A percentile compares a stretch with the other conserved stretches of the same genome.
phyloP scores from a whole-genome alignment of 2,888 invertebrate genomes.

The Diogma glabrata region DNA sequence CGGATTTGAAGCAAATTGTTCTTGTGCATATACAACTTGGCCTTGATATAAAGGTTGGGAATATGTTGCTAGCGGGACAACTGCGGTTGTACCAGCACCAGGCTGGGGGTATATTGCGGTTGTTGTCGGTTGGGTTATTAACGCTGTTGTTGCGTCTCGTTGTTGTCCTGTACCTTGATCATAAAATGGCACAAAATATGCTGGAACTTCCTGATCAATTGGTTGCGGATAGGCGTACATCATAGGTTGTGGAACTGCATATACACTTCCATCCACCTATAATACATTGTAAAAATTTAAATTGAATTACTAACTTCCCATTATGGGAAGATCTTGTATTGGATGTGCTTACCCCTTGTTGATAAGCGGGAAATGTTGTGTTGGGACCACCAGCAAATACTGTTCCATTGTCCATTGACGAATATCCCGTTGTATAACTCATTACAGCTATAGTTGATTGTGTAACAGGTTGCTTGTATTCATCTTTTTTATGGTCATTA shows the following conservation, averaged over 20 bases:
- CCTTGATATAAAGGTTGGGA: conserved; percentile 33
- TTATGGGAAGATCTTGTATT: no score
- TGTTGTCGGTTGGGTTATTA: conserved; percentile 26
- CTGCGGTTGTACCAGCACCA: conserved; percentile 26
- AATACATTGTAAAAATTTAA: no score
- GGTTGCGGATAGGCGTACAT: conserved; percentile 34
- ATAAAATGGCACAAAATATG: conserved; percentile 36
- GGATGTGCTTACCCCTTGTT: conserved; percentile 36
- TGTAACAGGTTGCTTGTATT: conserved; percentile 1
- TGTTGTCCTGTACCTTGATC: conserved; percentile 30
- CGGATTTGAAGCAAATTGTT: conserved; percentile 28
- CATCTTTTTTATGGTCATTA: conserved; percentile 6
- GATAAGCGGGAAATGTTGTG: conserved; percentile 35
- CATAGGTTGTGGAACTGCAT: conserved; percentile 37
- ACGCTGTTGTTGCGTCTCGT: conserved; percentile 23
- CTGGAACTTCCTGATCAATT: conserved; percentile 33
- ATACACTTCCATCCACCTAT: conserved; percentile 36
- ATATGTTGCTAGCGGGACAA: conserved; percentile 34
- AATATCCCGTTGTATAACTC: conserved; percentile 30
- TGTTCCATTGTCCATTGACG: conserved; percentile 32
- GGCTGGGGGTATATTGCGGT: conserved; percentile 30
- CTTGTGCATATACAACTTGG: conserved; percentile 34
- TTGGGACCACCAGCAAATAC: conserved; percentile 31
- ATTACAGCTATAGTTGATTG: conserved; percentile 19
- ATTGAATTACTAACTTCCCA: no score